phyloP scores from a whole-genome alignment of 2,113 vertebrate species.

The Brachyhypopomus gauderio region DNA sequence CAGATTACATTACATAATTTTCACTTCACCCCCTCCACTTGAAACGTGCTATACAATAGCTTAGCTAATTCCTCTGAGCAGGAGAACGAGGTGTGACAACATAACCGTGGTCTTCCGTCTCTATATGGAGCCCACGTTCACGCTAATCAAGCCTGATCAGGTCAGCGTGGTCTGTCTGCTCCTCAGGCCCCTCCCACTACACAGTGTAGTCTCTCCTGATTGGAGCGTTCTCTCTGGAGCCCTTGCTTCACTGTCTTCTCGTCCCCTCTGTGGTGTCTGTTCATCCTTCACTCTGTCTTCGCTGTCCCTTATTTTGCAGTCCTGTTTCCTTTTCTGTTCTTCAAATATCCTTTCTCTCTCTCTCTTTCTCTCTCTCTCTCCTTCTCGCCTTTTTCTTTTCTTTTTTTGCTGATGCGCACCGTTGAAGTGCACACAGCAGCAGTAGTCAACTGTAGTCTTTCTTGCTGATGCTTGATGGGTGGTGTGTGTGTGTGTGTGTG shows the following conservation, averaged over 20 bases:
- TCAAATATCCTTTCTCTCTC: slow-evolving; percentile 23
- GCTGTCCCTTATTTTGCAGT: background rate
- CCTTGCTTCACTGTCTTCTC: background rate
- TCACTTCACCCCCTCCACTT: no score
- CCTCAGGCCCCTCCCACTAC: slow-evolving; percentile 22
- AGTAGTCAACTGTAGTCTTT: slow-evolving; percentile 21
- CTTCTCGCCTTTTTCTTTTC: no score
- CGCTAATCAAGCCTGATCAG: slow-evolving; percentile 35
- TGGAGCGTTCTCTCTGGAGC: background rate
- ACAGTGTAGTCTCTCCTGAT: slow-evolving; percentile 16
- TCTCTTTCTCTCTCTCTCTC: background rate
- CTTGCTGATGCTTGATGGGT: slow-evolving; percentile 24
- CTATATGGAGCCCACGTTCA: slow-evolving; percentile 23
- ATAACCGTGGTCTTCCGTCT: slow-evolving; percentile 33
- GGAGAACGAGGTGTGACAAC: slow-evolving; percentile 27
- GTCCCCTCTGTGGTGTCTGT: slow-evolving; percentile 11
- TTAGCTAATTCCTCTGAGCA: slow-evolving; percentile 40
- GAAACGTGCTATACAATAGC: slow-evolving; percentile 19
- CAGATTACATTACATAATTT: no score
- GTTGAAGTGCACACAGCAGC: slow-evolving; percentile 23
- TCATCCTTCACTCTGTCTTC: background rate
- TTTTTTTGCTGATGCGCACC: slow-evolving; percentile 38
- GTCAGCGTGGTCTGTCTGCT: slow-evolving; percentile 1
- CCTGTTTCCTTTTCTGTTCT: slow-evolving; percentile 29
- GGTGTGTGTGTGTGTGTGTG: slow-evolving; percentile 1